Evolutionary conservation across 1,140 invertebrate genomes (phyloP).

Genomic region (Spodoptera frugiperda): DNA sequence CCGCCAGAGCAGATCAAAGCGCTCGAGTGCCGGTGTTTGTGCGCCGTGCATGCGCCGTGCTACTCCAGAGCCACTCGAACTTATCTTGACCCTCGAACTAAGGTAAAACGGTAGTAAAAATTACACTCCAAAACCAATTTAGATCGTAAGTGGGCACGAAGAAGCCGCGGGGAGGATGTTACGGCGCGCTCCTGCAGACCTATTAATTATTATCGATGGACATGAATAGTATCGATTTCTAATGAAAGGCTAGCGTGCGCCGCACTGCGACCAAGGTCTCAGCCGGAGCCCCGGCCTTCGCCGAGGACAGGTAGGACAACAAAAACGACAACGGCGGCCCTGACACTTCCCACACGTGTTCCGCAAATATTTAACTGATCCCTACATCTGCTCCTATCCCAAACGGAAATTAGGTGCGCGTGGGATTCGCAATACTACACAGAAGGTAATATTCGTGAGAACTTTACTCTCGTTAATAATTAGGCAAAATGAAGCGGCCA

Average conservation of each 20-base stretch:
- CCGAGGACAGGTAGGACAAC: conserved; percentile 67
- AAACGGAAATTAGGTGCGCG: conserved; percentile 76
- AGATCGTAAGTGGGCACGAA: conserved; percentile 65
- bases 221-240: conserved; percentile 77
- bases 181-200: conserved; percentile 56
- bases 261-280: conserved; percentile 70
- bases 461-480: conserved; percentile 77
- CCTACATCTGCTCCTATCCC: conserved; percentile 74
- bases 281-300: conserved; percentile 45
- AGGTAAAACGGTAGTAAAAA: conserved; percentile 83
- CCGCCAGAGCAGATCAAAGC: conserved; percentile 72
- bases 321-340: conserved; percentile 70
- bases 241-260: conserved; percentile 69
- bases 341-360: conserved; percentile 64
- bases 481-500: conserved; percentile 81
- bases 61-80: conserved; percentile 66
- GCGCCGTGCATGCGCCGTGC: conserved; percentile 65
- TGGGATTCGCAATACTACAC: conserved; percentile 78
- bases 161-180: conserved; percentile 58
- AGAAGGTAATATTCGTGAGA: conserved; percentile 82
- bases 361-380: conserved; percentile 74
- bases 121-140: conserved; percentile 76
- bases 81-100: conserved; percentile 78
- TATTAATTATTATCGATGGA: conserved; percentile 79
- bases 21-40: conserved; percentile 68